Evolutionary conservation across 2,797 vertebrate genomes (phyloP).

Genomic region (Clamator glandarius): DNA sequence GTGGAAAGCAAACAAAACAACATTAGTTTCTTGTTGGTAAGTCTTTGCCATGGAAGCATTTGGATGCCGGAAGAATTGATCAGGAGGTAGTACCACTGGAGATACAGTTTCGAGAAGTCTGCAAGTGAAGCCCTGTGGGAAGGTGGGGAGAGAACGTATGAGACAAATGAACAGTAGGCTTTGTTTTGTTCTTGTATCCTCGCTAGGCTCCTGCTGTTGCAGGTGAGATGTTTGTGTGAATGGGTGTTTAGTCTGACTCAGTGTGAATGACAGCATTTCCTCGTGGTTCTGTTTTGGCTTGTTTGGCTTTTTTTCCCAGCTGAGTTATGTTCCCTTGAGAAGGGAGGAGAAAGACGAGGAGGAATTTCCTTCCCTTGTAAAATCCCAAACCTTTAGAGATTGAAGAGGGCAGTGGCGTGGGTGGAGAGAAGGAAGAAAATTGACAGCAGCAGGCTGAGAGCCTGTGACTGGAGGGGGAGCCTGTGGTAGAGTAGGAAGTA

Average conservation of each 20-base stretch:
- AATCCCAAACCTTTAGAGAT: not conserved
- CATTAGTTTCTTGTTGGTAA: not conserved
- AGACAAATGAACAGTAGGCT: not conserved
- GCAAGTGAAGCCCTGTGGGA: not conserved
- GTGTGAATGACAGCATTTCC: not conserved
- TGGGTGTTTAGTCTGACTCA: not conserved
- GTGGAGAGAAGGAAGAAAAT: not conserved
- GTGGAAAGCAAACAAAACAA: not conserved
- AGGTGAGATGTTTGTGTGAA: not conserved
- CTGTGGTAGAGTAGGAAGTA: not conserved
- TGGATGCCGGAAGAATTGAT: not conserved
- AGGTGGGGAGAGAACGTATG: not conserved
- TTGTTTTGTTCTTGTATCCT: not conserved
- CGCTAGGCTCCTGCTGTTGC: not conserved
- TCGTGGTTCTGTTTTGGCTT: not conserved
- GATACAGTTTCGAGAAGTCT: not conserved
- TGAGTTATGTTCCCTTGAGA: not conserved
- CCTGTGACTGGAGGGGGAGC: not conserved
- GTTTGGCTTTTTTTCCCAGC: not conserved
- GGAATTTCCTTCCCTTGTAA: not conserved
- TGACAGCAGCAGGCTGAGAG: not conserved
- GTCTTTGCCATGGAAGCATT: not conserved
- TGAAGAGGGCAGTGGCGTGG: too few species aligned
- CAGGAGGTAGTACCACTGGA: not conserved
- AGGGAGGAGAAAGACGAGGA: fast-evolving